These are phyloP conservation scores for Cetonia aurata DNA, from an alignment of 2,888 invertebrate genomes.

Conservation along the genomic window DNA sequence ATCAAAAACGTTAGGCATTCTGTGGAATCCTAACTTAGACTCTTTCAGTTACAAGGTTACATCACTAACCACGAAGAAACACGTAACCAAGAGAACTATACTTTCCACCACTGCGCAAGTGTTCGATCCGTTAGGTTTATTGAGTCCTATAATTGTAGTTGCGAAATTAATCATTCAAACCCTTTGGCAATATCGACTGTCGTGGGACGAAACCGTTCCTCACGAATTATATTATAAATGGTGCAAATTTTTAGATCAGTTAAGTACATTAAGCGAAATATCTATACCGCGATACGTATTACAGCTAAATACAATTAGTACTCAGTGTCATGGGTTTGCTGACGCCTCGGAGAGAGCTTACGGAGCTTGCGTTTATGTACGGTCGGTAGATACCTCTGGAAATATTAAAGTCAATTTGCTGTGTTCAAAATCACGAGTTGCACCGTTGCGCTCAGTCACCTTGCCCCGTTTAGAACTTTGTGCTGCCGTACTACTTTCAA, in stretches of 20 bases:
- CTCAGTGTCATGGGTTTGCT: constrained; percentile 22
- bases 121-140: not conserved
- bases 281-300: no score
- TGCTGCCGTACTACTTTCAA: no score
- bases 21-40: not conserved
- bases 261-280: not conserved
- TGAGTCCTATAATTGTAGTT: not conserved
- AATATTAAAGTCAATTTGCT: constrained; percentile 26
- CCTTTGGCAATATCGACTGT: not conserved
- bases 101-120: not conserved
- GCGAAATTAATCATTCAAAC: not conserved
- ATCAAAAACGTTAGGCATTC: not conserved
- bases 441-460: constrained; percentile 43
- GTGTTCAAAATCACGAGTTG: no score
- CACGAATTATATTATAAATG: not conserved
- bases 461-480: no score
- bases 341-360: constrained; percentile 20
- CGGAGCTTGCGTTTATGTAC: constrained; percentile 30
- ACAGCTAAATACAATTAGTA: not conserved
- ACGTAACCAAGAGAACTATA: not conserved
- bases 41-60: not conserved
- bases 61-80: no score
- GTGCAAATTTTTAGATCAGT: not conserved
- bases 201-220: not conserved
- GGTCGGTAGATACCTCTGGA: constrained; percentile 43